A percentile compares a stretch with the other conserved stretches of the same genome.
These are phyloP conservation scores for Ptychoptera contaminata DNA, from an alignment of 2,888 invertebrate genomes.

Conservation along the genomic window DNA sequence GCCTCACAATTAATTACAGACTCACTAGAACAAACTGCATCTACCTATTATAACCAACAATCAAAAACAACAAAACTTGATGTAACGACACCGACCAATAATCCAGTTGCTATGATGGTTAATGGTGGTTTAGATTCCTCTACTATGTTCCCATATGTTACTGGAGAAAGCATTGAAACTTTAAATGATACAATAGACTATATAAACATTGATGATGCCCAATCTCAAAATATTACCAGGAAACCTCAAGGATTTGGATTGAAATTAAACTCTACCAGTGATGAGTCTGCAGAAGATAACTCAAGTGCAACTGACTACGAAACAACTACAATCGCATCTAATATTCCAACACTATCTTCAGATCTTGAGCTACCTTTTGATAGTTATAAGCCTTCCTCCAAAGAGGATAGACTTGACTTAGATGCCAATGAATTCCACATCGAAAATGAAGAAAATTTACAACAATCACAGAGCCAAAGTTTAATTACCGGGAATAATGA, in stretches of 20 bases:
- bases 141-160: constrained; percentile 27
- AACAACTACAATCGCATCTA: too few species aligned
- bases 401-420: constrained; percentile 14
- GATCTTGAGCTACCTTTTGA: too few species aligned
- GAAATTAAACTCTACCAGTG: too few species aligned
- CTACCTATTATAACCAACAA: constrained; percentile 10
- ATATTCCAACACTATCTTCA: too few species aligned
- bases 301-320: too few species aligned
- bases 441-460: constrained; percentile 37
- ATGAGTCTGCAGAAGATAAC: too few species aligned
- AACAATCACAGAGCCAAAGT: constrained; percentile 53
- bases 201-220: too few species aligned
- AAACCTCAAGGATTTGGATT: too few species aligned
- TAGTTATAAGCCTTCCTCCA: too few species aligned
- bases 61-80: constrained; percentile 15
- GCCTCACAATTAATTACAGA: constrained; percentile 13
- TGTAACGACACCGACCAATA: constrained; percentile 22
- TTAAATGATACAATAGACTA: too few species aligned
- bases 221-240: too few species aligned
- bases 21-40: constrained; percentile 9
- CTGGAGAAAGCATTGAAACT: not conserved
- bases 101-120: constrained; percentile 32
- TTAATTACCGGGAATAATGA: constrained; percentile 42
- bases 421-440: constrained; percentile 25
- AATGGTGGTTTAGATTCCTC: constrained; percentile 29